Evolutionary conservation across 2,888 invertebrate species (phyloP), one percentile per base, ranked within the genome.

Genomic region (Hyalella azteca): DNA sequence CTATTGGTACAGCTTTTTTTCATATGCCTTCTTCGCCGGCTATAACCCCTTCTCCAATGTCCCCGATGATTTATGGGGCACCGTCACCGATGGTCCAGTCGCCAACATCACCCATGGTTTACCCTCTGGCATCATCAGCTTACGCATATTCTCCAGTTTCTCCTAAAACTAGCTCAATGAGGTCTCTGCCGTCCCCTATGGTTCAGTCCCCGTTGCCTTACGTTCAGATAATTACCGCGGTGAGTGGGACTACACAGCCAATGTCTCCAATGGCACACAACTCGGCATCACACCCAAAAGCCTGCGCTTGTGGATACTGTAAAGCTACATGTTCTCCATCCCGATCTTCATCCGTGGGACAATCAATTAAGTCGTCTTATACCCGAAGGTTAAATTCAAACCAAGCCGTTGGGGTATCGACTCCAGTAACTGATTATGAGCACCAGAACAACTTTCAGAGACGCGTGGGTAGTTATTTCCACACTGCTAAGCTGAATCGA

Each of bases 71-170:
- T 22, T 39, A 66, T 19, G 66, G 66, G 11, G 66, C 36, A 5
- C 66, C 66, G 13, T 66, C 66, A 11, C 66, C 66, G 15, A 66
- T 66, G 66, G 36, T 66, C 7, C 66, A 66, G 39, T 66, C 66
- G 7, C 66, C 66, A 0, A 66, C 36, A 22, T 66, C 66, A 36
- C 66, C 66, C 19, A 39, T 36, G 66, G 66, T 66, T 0, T 66
- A 36, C 39, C 66, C 66, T 13, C 39, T 66, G 5, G 36, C 29
- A 13, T 66, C 66, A 15, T 66, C 66, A 19, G 36, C 66, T 7
- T 66, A 29, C 13, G 66, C 36, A n/a, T 66, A 66, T 19, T 66
- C 66, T 0, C 66, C 66, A 3, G 36, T 66, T 3, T 66, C 66
- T 19, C 66, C 66, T 11, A 66, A 66, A 36, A 66, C 66, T 1